Percentiles rank a stretch among this genome's conserved stretches.
Conservation (phyloP, 2,797 vertebrate genomes). For the Sebastes taczanowskii region DNA sequence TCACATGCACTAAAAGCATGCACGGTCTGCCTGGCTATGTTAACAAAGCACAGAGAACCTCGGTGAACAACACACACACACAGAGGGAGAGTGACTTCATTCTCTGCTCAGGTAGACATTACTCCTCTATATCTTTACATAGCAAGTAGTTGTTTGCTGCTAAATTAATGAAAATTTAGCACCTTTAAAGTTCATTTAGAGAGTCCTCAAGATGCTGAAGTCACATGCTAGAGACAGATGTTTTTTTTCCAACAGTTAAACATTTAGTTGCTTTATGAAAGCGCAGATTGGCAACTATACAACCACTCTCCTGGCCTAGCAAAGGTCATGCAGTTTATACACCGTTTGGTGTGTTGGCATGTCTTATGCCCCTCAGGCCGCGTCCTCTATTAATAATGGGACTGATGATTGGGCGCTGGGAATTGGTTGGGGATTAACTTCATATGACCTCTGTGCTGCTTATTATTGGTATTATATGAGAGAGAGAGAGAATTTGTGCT, state of each 20-base stretch:
- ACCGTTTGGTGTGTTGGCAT: not conserved
- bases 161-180: too few species aligned
- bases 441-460: conserved; percentile 5
- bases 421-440: conserved; percentile 23
- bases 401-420: conserved; percentile 17
- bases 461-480: not conserved
- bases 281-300: too few species aligned
- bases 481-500: not conserved
- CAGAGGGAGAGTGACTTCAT: too few species aligned
- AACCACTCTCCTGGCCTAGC: not conserved
- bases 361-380: not conserved
- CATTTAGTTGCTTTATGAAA: not conserved
- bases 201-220: too few species aligned
- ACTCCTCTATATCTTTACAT: too few species aligned
- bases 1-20: too few species aligned
- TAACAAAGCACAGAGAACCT: too few species aligned
- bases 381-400: conserved; percentile 30
- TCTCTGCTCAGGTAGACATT: too few species aligned
- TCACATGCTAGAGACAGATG: not conserved
- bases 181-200: too few species aligned
- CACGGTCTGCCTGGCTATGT: too few species aligned
- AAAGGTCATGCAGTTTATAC: not conserved
- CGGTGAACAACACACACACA: too few species aligned
- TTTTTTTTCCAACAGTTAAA: not conserved
- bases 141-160: too few species aligned